Conservation (phyloP, 2,888 invertebrate genomes). For the Ennomos fuscantarius region DNA sequence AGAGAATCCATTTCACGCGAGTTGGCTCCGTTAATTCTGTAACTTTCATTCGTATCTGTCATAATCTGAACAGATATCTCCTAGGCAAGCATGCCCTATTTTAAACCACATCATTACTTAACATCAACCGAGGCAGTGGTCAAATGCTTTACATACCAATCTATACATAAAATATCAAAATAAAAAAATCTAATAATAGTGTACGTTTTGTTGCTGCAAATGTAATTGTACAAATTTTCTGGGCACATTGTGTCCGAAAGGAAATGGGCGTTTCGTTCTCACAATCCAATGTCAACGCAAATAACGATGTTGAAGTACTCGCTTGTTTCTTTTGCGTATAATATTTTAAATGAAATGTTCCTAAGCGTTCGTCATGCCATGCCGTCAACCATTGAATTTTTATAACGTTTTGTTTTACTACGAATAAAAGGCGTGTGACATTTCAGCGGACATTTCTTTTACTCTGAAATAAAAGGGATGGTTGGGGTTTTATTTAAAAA, state of each 20-base stretch:
- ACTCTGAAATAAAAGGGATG: neutral
- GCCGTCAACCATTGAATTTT: too few relatives aligned
- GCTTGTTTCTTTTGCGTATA: neutral
- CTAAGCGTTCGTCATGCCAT: too few relatives aligned
- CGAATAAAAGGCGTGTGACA: neutral
- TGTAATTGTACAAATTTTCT: conserved; percentile 24
- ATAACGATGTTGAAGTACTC: conserved; percentile 1
- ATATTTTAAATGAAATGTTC: too few relatives aligned
- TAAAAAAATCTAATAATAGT: neutral
- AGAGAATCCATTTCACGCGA: too few relatives aligned
- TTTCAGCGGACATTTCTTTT: conserved; percentile 4
- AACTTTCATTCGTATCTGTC: too few relatives aligned
- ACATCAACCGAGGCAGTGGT: too few relatives aligned
- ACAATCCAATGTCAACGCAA: conserved; percentile 42
- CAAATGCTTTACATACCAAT: too few relatives aligned
- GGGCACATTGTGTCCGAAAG: conserved; percentile 29
- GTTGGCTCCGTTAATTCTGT: conserved; percentile 5
- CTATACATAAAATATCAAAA: too few relatives aligned
- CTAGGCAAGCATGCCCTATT: too few relatives aligned
- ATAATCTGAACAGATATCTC: too few relatives aligned
- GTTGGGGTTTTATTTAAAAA: conserved; percentile 4
- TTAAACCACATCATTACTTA: too few relatives aligned
- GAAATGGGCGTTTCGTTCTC: conserved; percentile 53
- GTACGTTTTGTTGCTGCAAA: conserved; percentile 24
- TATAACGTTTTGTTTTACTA: too few relatives aligned